Percentiles rank a stretch among this genome's conserved stretches.
Evolutionary conservation across 2,797 vertebrate species (phyloP).

Genomic region (Diplodus sargus): DNA sequence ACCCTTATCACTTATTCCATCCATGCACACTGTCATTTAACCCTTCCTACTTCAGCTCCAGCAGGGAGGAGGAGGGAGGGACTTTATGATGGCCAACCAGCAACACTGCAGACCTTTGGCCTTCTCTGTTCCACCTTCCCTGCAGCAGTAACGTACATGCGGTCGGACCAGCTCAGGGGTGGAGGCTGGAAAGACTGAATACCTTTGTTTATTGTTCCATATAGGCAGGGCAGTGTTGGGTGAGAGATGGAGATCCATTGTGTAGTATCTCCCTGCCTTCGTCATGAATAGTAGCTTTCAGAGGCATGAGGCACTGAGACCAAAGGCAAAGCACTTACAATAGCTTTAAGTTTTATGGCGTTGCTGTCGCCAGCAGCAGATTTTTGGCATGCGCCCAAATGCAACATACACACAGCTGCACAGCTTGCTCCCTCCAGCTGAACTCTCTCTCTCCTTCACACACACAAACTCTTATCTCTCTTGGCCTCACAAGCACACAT

Average conservation of each 20-base stretch:
- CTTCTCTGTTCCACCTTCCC: constrained; percentile 52
- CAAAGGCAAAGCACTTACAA: constrained; percentile 75
- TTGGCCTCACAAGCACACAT: constrained; percentile 47
- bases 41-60: constrained; percentile 12
- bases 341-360: constrained; percentile 80
- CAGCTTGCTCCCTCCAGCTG: constrained; percentile 50
- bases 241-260: constrained; percentile 80
- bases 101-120: constrained; percentile 52
- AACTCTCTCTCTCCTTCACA: constrained; percentile 41
- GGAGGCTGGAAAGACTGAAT: constrained; percentile 77
- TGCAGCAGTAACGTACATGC: constrained; percentile 42
- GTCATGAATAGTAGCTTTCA: constrained; percentile 85
- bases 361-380: constrained; percentile 68
- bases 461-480: constrained; percentile 68
- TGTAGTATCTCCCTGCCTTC: constrained; percentile 75
- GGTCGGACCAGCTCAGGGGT: constrained; percentile 46
- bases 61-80: constrained; percentile 37
- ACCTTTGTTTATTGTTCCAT: constrained; percentile 82
- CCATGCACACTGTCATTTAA: constrained; percentile 42
- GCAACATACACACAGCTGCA: constrained; percentile 78
- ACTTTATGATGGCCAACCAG: not conserved
- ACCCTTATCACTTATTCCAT: constrained; percentile 68
- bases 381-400: constrained; percentile 73
- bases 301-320: constrained; percentile 41
- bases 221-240: constrained; percentile 74